Conservation (phyloP, 2,113 vertebrate genomes). For the Lepus timidus region DNA sequence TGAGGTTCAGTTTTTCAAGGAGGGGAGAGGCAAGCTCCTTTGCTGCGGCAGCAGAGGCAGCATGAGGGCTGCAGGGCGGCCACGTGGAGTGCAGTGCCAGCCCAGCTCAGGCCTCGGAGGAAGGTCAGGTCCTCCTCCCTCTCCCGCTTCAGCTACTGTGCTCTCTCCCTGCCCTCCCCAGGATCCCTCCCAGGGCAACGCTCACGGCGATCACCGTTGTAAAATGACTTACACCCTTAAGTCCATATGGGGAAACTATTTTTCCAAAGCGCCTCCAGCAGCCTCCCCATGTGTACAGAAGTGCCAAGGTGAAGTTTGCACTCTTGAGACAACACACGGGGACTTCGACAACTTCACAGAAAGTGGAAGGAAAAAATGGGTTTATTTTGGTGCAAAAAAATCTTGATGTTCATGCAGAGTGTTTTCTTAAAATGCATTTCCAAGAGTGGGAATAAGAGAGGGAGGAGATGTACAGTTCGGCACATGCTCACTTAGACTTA, state of each 20-base stretch:
- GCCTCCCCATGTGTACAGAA: not conserved
- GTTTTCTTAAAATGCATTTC: not conserved
- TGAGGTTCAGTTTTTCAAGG: not conserved
- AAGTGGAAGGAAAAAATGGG: too few species aligned
- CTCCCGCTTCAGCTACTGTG: too few species aligned
- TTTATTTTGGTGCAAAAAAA: too few species aligned
- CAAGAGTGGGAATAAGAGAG: not conserved
- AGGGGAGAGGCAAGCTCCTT: not conserved
- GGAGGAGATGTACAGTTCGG: too few species aligned
- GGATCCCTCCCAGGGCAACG: not conserved
- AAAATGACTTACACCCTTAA: not conserved
- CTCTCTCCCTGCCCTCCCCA: not conserved
- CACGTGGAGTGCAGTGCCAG: not conserved
- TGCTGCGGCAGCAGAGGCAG: too few species aligned
- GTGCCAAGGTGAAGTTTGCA: not conserved
- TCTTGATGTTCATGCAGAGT: too few species aligned
- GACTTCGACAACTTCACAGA: too few species aligned
- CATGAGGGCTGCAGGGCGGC: not conserved
- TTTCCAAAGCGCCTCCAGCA: not conserved
- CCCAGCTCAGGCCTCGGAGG: not conserved
- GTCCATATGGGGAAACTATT: not conserved
- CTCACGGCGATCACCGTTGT: not conserved
- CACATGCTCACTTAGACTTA: too few species aligned
- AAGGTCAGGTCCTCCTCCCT: accelerated
- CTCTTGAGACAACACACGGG: not conserved